Conservation (phyloP, 2,888 invertebrate species). For the Eilema griseolum region DNA sequence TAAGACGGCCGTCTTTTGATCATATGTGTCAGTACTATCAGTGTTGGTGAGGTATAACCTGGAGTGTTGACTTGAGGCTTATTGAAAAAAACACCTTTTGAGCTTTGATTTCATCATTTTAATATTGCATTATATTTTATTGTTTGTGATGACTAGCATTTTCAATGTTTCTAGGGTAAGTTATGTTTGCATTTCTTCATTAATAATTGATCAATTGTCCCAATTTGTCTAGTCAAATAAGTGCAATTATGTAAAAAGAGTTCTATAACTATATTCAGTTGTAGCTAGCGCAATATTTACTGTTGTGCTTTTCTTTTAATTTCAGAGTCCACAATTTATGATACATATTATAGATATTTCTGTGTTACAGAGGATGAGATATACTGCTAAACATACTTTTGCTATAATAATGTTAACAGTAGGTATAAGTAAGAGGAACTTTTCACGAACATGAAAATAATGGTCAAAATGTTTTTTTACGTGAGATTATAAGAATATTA, state of each 20-base stretch:
- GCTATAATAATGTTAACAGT: neutral
- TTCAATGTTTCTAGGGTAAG: neutral
- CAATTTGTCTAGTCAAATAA: conserved; percentile 40
- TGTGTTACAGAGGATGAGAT: too few relatives aligned
- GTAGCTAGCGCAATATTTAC: neutral
- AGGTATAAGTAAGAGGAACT: neutral
- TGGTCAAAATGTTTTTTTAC: neutral
- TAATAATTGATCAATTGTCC: conserved; percentile 21
- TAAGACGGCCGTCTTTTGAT: neutral
- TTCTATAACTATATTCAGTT: neutral
- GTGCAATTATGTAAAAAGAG: neutral
- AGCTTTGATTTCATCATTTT: neutral
- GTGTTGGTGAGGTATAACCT: neutral
- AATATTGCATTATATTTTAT: neutral
- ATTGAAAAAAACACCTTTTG: neutral
- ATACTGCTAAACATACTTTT: neutral
- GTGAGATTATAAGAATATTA: neutral
- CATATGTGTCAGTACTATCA: neutral
- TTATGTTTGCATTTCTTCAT: conserved; percentile 39
- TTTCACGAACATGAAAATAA: neutral
- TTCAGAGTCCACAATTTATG: neutral
- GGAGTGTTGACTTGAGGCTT: neutral
- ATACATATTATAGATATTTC: too few relatives aligned
- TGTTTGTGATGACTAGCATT: neutral
- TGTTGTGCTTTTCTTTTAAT: neutral